phyloP scores from a whole-genome alignment of 2,113 vertebrate species.

The Coturnix japonica region DNA sequence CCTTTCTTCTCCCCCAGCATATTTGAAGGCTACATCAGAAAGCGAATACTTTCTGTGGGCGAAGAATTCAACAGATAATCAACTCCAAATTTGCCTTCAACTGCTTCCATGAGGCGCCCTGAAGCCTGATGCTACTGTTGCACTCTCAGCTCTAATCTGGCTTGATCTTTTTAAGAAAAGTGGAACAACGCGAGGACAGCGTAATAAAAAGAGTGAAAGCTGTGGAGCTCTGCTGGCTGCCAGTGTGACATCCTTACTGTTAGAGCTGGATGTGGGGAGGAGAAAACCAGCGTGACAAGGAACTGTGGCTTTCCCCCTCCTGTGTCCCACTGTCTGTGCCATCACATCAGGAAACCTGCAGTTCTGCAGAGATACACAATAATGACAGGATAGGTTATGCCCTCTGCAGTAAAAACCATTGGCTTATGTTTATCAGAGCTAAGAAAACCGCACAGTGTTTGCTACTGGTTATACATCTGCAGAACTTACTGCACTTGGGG shows the following conservation, averaged over 20 bases:
- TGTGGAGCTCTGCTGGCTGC: accelerated
- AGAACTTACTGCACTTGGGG: not conserved
- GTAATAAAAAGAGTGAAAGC: not conserved
- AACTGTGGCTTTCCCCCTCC: not conserved
- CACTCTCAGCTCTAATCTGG: not conserved
- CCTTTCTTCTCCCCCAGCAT: not conserved
- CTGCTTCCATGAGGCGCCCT: not conserved
- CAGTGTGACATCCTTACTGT: not conserved
- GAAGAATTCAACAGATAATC: not conserved
- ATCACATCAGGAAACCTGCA: not conserved
- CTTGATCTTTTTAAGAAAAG: not conserved
- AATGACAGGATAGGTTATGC: not conserved
- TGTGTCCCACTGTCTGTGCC: not conserved
- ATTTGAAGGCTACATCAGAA: not conserved
- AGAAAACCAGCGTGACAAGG: accelerated
- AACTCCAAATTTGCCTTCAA: not conserved
- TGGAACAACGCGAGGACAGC: not conserved
- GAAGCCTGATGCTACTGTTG: not conserved
- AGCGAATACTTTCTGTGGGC: not conserved
- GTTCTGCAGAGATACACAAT: not conserved
- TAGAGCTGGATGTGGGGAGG: not conserved
- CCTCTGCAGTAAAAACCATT: not conserved
- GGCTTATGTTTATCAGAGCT: not conserved
- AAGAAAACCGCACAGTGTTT: not conserved
- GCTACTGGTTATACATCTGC: not conserved